Evolutionary conservation across 2,888 invertebrate species (phyloP).

Genomic region (Noctua fimbriata): DNA sequence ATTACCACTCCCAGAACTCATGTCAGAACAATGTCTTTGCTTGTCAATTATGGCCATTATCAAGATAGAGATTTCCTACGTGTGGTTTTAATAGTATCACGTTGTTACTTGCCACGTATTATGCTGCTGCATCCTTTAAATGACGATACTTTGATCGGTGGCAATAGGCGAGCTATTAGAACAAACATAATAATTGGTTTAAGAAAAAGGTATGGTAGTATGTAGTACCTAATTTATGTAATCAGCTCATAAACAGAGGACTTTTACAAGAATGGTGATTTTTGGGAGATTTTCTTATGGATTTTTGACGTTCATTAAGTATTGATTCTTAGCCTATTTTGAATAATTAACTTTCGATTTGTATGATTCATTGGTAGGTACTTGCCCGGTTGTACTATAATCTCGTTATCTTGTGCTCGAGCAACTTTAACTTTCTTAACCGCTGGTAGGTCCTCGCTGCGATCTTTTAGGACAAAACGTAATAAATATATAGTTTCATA

Average conservation of each 20-base stretch:
- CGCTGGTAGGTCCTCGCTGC: background rate
- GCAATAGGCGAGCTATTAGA: background rate
- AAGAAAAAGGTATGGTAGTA: background rate
- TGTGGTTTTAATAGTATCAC: background rate
- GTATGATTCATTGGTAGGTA: background rate
- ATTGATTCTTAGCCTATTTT: background rate
- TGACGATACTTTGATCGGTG: background rate
- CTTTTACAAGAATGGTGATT: background rate
- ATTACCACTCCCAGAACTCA: background rate
- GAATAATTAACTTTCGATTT: background rate
- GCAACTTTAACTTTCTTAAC: background rate
- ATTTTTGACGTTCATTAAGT: background rate
- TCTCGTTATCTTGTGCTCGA: background rate
- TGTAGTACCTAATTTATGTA: background rate
- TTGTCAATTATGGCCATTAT: background rate
- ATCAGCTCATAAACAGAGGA: background rate
- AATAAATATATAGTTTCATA: background rate
- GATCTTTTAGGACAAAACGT: background rate
- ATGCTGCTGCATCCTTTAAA: background rate
- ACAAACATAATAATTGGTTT: background rate
- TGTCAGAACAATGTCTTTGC: background rate
- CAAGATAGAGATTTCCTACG: background rate
- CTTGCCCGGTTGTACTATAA: background rate
- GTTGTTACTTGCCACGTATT: slow-evolving; percentile 5
- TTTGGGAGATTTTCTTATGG: background rate